A percentile compares a stretch with the other conserved stretches of the same genome.
Conservation (phyloP, 2,113 vertebrate genomes). For the Sardina pilchardus region DNA sequence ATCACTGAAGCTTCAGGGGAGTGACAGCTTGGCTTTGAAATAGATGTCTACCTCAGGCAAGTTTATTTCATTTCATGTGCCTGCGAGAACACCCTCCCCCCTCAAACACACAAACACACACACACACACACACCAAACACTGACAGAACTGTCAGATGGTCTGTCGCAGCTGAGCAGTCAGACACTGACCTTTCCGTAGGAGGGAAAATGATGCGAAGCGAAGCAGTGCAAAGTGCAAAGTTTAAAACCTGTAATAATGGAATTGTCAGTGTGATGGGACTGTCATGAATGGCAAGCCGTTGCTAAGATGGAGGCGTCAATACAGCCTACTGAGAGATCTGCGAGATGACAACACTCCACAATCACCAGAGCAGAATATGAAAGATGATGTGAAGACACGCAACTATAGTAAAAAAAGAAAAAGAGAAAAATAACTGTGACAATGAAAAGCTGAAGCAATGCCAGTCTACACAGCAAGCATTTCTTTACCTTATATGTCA, state of each 20-base stretch:
- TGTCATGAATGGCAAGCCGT: not conserved
- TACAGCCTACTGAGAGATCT: not conserved
- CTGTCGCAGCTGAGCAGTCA: conserved; percentile 2
- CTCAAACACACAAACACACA: not conserved
- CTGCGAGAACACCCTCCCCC: not conserved
- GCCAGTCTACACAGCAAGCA: too few relatives aligned
- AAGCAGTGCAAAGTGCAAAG: conserved; percentile 18
- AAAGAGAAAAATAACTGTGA: not conserved
- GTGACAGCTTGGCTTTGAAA: not conserved
- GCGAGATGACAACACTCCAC: not conserved
- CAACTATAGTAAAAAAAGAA: not conserved
- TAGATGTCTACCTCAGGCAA: conserved; percentile 5
- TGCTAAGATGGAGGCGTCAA: not conserved
- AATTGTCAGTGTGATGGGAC: conserved; percentile 13
- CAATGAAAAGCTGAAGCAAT: not conserved
- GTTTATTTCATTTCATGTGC: conserved; percentile 17
- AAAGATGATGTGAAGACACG: not conserved
- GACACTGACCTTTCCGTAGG: not conserved
- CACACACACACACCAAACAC: not conserved
- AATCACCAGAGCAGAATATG: not conserved
- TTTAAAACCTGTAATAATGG: conserved; percentile 13
- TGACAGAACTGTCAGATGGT: conserved; percentile 24
- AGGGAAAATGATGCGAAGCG: not conserved
- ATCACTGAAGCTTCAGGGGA: not conserved
- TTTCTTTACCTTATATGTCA: too few relatives aligned